A percentile compares a stretch with the other conserved stretches of the same genome.
Evolutionary conservation across 1,140 invertebrate genomes (phyloP).

Genomic region (Littorina saxatilis): DNA sequence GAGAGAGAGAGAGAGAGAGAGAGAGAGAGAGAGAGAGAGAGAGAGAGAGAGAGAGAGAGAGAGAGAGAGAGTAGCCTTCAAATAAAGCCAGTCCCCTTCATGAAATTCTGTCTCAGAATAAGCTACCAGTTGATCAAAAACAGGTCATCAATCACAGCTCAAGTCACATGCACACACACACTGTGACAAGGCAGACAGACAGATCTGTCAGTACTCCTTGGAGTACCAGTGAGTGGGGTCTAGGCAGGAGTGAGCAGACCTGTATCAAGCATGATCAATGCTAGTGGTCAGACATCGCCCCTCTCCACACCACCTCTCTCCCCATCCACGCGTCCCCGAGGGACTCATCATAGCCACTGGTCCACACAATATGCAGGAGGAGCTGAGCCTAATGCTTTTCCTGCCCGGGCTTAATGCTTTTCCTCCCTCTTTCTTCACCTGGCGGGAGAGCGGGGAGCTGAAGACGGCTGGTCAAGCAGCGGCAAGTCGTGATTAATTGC

Average conservation of each 20-base stretch:
- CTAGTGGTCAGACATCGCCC: neutral
- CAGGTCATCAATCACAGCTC: too few species aligned
- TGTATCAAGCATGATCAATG: too few species aligned
- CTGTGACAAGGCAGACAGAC: too few species aligned
- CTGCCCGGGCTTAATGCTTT: slow-evolving; percentile 11
- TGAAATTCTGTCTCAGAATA: too few species aligned
- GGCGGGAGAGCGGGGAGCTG: neutral
- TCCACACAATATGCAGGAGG: neutral
- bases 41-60: slow-evolving; percentile 2
- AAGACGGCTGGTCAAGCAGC: neutral
- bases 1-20: too few species aligned
- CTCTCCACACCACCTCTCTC: neutral
- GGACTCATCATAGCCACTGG: slow-evolving; percentile 1
- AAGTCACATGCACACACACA: too few species aligned
- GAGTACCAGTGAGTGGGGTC: too few species aligned
- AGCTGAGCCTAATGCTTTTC: slow-evolving; percentile 14
- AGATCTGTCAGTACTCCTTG: too few species aligned
- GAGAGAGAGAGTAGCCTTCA: neutral
- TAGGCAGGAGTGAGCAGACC: too few species aligned
- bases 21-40: neutral
- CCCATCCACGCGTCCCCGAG: neutral
- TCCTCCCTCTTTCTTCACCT: slow-evolving; percentile 23
- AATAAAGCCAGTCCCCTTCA: neutral
- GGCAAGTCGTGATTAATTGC: neutral
- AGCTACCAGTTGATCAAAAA: too few species aligned